These are phyloP conservation scores for Stegostoma tigrinum DNA, from an alignment of 2,113 vertebrate species.

Conservation along the genomic window DNA sequence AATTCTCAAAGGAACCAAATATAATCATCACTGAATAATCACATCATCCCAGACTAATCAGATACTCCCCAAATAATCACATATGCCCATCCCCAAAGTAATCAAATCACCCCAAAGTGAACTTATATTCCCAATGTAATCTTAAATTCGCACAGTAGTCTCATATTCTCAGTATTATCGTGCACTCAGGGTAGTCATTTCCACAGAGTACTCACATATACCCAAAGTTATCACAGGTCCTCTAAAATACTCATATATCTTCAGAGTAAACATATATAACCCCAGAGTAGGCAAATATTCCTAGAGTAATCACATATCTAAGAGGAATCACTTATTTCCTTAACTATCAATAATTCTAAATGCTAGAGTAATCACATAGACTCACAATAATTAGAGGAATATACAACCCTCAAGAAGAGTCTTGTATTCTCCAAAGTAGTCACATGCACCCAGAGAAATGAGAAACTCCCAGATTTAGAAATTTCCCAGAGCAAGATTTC, in stretches of 20 bases:
- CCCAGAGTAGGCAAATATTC: background rate
- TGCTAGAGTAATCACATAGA: background rate
- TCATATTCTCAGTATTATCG: background rate
- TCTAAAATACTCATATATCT: background rate
- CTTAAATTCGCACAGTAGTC: background rate
- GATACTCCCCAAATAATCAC: background rate
- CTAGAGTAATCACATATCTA: background rate
- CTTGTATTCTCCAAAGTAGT: background rate
- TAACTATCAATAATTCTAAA: too few relatives aligned
- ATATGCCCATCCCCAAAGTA: background rate
- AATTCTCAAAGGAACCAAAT: background rate
- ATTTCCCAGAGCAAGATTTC: too few relatives aligned
- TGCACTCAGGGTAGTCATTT: background rate
- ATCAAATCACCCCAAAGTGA: background rate
- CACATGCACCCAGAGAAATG: background rate
- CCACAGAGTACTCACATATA: background rate
- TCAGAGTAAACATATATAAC: background rate
- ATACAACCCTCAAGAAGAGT: background rate
- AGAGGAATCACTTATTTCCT: too few relatives aligned
- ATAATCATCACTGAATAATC: background rate
- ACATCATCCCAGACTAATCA: background rate
- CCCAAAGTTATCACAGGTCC: background rate
- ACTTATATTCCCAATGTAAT: background rate
- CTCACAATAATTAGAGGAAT: background rate
- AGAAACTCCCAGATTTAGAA: too few relatives aligned